A percentile compares a stretch with the other conserved stretches of the same genome.
These are phyloP conservation scores for Spodoptera litura DNA, from an alignment of 1,140 invertebrate genomes.

Conservation along the genomic window DNA sequence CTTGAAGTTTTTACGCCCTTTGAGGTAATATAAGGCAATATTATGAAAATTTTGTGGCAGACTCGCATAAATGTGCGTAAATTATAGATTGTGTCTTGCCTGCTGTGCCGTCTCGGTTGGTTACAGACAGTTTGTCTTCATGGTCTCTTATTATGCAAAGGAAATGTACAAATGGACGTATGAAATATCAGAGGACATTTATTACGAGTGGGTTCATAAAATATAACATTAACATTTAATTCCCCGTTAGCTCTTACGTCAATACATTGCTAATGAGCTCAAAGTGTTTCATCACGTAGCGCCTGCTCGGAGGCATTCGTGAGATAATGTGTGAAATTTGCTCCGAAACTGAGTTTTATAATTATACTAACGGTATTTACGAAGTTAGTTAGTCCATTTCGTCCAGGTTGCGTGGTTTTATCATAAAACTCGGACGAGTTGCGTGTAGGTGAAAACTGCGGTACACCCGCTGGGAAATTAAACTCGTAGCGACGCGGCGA, in stretches of 20 bases:
- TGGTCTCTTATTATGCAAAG: conserved; percentile 13
- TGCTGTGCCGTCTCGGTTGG: conserved; percentile 11
- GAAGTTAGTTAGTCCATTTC: conserved; percentile 49
- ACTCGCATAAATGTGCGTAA: conserved; percentile 5
- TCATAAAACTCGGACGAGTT: conserved; percentile 54
- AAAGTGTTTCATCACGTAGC: conserved; percentile 32
- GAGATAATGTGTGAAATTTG: conserved; percentile 35
- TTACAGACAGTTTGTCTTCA: not conserved
- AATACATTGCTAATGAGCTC: conserved; percentile 18
- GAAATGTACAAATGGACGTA: not conserved
- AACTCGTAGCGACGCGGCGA: conserved; percentile 64
- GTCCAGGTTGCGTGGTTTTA: conserved; percentile 49
- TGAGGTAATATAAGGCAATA: conserved; percentile 4
- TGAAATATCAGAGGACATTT: not conserved
- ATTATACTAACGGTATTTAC: conserved; percentile 30
- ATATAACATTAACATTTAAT: conserved; percentile 2
- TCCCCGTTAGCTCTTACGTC: conserved; percentile 29
- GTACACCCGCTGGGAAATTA: conserved; percentile 76
- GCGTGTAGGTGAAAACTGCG: conserved; percentile 59
- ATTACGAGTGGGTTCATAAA: conserved; percentile 4
- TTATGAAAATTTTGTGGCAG: conserved; percentile 35
- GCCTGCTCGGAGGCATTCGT: conserved; percentile 6
- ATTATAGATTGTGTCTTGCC: conserved; percentile 30
- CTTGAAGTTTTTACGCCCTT: conserved; percentile 16
- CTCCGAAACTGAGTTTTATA: conserved; percentile 31